Percentiles rank a stretch among this genome's conserved stretches.
Evolutionary conservation across 2,888 invertebrate species (phyloP).

Genomic region (Ptychoptera contaminata): DNA sequence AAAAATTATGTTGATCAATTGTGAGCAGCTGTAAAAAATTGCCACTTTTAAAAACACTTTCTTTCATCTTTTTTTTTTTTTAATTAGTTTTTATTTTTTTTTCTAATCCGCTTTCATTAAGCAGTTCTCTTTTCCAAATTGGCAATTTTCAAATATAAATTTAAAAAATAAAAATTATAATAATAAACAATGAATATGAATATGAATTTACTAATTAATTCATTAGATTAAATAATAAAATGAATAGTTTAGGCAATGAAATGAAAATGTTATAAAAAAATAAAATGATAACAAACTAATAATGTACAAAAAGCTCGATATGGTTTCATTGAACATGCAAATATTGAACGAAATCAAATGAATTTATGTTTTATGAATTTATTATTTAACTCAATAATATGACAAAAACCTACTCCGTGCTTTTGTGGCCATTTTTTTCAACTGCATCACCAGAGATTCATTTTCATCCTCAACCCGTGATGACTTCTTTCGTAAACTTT

Average conservation of each 20-base stretch:
- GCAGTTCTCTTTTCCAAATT: constrained; percentile 2
- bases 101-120: neutral
- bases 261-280: constrained; percentile 4
- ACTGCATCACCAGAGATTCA: constrained; percentile 85
- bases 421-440: constrained; percentile 89
- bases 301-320: neutral
- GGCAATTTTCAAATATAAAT: too few relatives aligned
- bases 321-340: neutral
- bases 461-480: constrained; percentile 92
- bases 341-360: neutral
- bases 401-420: constrained; percentile 56
- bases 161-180: too few relatives aligned
- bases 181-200: constrained; percentile 7
- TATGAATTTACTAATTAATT: too few relatives aligned
- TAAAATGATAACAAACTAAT: neutral
- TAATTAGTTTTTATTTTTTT: too few relatives aligned
- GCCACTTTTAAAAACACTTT: constrained; percentile 16
- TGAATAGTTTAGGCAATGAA: constrained; percentile 31
- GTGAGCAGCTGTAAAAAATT: constrained; percentile 36
- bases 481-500: constrained; percentile 76
- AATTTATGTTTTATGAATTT: too few relatives aligned
- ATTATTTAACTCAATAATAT: constrained; percentile 16
- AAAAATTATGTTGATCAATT: too few relatives aligned
- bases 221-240: constrained; percentile 15
- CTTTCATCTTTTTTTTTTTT: too few relatives aligned